A percentile compares a stretch with the other conserved stretches of the same genome.
phyloP scores from a whole-genome alignment of 2,888 invertebrate genomes.

The Andrena hattorfiana region DNA sequence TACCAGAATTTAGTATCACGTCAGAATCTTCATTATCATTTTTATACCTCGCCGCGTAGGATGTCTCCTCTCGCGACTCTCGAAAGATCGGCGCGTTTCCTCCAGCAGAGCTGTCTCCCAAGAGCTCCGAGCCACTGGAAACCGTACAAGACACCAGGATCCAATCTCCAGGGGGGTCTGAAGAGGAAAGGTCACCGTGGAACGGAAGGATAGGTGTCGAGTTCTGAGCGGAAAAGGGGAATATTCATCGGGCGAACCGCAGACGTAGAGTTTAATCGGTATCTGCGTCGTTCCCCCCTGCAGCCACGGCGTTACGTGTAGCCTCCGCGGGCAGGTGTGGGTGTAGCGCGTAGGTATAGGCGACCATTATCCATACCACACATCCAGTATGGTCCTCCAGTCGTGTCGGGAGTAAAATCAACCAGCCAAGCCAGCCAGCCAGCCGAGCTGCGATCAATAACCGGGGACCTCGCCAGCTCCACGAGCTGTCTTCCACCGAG shows the following conservation, averaged over 20 bases:
- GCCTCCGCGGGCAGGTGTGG: constrained; percentile 30
- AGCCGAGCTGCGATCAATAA: constrained; percentile 81
- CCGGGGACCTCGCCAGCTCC: constrained; percentile 78
- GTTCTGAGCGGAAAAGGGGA: not conserved
- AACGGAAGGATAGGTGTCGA: not conserved
- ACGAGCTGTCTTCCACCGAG: constrained; percentile 72
- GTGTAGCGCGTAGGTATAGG: constrained; percentile 52
- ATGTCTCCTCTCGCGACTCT: too few species aligned
- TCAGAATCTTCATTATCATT: too few species aligned
- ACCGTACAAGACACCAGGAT: too few species aligned
- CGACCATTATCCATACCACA: constrained; percentile 74
- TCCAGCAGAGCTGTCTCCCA: too few species aligned
- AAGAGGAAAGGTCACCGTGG: not conserved
- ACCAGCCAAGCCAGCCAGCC: constrained; percentile 69
- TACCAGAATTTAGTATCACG: too few species aligned
- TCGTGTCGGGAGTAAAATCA: constrained; percentile 81
- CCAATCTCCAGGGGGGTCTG: too few species aligned
- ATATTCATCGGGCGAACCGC: constrained; percentile 25
- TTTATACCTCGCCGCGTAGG: too few species aligned
- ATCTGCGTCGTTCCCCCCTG: constrained; percentile 28
- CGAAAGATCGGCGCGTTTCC: too few species aligned
- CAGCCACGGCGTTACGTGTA: constrained; percentile 39
- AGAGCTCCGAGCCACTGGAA: too few species aligned
- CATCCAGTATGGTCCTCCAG: constrained; percentile 80
- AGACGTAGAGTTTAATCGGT: constrained; percentile 17